Evolutionary conservation across 1,140 invertebrate species (phyloP), one percentile per base, ranked within the genome.

Genomic region (Euschistus heros): DNA sequence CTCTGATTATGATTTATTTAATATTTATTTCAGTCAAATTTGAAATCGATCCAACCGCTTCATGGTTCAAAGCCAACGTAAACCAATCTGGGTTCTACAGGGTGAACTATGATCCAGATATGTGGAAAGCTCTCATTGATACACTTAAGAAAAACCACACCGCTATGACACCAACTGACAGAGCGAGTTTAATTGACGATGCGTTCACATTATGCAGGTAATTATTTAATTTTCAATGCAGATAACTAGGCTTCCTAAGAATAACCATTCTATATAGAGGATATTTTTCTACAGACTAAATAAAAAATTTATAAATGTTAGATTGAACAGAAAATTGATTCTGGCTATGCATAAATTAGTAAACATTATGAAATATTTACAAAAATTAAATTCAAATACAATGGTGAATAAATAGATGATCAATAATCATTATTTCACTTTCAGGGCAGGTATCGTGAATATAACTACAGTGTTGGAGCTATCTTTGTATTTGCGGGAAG

Each of bases 11-110:
- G 6, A 52, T 7, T 20, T 52, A 13, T 52, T 69, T 67, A 44
- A 1, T 10, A 37, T 59, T 22, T 69, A 66, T 72, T 76, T 65
- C 71, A 86, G 85, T 83, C 2, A 80, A 80, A 52, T 86, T 88
- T 68, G 82, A 87, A 69, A 75, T 87, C 17, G 75, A 80, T 44
- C 74, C 77, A 46, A 78, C 80, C 50, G 78, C 84, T 0, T 80
- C 84, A 50, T 94, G 90, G 86, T 83, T 94, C 52, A 93, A 93
- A 76, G 85, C 86, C 26, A 94, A 94, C 75, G 80, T 87, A n/a
- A 88, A 91, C 71, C 86, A 91, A 74, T 84, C 83, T 18, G 91
- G 92, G 1, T 92, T 92, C 72, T 94, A 92, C 74, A 79, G 92
- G 24, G 91, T 94, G 0, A 86, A 87, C 65, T 95, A 94, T 74